Evolutionary conservation across 2,797 vertebrate species (phyloP), one percentile per base, ranked within the genome.

Genomic region (Champsocephalus esox): DNA sequence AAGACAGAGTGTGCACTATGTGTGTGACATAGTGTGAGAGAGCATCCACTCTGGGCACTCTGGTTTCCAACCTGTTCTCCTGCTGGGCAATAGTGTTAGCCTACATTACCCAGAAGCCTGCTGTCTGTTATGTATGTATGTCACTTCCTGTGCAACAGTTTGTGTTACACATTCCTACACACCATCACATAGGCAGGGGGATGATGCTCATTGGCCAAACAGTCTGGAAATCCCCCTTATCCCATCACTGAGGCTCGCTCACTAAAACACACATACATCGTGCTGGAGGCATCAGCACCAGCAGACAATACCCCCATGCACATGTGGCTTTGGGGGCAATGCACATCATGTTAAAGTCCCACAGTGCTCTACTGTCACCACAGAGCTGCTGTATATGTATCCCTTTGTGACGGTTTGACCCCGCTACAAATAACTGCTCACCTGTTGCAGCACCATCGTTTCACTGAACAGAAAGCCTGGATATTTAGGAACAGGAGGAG

Each of bases 121-220:
- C 76, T 71, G 78, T 87, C 73, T 87, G 79, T 84, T 82, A 69
- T 84, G 85, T 1, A 68, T 73, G 76, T 64, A 79, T 86, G 87
- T 92, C 89, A 92, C 87, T 93, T 94, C 92, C 93, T 89, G 90
- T 75, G 80, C 75, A 70, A 84, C 77, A 88, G 87, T 89, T 91
- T 89, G 85, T 83, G 78, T 88, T 88, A 89, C 86, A 92, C 89
- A 92, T 92, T 92, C 90, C 89, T 80, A 81, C 79, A 89, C 87
- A 88, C 77, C 81, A 88, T 90, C 88, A 83, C 79, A 87, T 56
- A 83, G 77, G 80, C 80, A 75, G 73, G 71, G 66, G 75, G 81
- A 80, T 81, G 81, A 86, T 86, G 87, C 77, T 89, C 77, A 87
- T 83, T 92, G 88, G 89, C 65, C 77, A 80, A 77, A 88, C 87